phyloP scores from a whole-genome alignment of 2,888 invertebrate species.

The Nesidiocoris tenuis region DNA sequence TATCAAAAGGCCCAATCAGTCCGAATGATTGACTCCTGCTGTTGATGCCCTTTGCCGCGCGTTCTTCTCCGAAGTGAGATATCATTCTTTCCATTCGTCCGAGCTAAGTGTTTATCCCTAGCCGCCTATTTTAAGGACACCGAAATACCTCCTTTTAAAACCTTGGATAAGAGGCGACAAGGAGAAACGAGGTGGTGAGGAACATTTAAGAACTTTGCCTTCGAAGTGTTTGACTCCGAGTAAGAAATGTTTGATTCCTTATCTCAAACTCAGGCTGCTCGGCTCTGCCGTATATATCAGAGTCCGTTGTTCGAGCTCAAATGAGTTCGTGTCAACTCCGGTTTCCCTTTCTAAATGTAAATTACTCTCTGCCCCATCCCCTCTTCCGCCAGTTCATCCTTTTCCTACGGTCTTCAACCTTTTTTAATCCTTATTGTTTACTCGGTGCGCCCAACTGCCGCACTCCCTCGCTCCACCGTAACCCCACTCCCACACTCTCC shows the following conservation, averaged over 20 bases:
- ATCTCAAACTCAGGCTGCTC: slow-evolving; percentile 1
- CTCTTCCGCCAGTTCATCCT: too few species aligned
- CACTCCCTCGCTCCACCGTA: too few species aligned
- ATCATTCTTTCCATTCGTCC: neutral
- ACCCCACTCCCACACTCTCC: neutral
- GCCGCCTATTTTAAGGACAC: neutral
- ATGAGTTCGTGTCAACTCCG: slow-evolving; percentile 22
- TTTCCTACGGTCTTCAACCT: neutral
- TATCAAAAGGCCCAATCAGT: neutral
- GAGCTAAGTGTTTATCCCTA: neutral
- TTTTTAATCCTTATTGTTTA: slow-evolving; percentile 24
- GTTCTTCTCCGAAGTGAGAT: neutral
- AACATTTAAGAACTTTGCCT: neutral
- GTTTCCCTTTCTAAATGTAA: slow-evolving; percentile 27
- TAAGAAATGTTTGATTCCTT: slow-evolving; percentile 21
- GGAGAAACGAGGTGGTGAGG: neutral
- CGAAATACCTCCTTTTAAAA: neutral
- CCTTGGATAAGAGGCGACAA: too few species aligned
- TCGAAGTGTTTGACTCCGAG: slow-evolving; percentile 11
- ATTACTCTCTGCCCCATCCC: neutral
- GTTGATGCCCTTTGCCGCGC: neutral
- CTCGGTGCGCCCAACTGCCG: neutral
- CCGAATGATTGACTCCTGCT: neutral
- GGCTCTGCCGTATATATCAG: slow-evolving; percentile 10
- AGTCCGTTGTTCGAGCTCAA: slow-evolving; percentile 16